Evolutionary conservation across 1,140 invertebrate genomes (phyloP).

Genomic region (Tetragonula clypearis): DNA sequence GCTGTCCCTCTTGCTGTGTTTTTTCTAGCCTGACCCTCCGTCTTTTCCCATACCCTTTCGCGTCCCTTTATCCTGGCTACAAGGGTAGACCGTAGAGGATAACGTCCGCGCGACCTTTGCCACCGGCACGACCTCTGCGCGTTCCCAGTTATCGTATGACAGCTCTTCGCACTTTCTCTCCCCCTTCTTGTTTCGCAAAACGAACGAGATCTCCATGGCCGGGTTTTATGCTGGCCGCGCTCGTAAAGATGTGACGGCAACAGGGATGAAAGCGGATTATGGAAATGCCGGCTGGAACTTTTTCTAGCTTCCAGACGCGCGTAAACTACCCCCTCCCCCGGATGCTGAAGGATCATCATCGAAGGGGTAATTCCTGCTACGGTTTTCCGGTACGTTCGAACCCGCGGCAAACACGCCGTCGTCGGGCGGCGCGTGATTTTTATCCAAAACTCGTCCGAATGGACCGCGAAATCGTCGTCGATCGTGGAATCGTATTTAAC

Average conservation of each 20-base stretch:
- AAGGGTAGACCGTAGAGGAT: conserved; percentile 55
- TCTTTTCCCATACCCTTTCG: background rate
- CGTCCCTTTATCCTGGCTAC: conserved; percentile 37
- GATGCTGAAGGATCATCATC: conserved; percentile 27
- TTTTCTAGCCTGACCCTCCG: background rate
- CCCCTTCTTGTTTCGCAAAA: conserved; percentile 46
- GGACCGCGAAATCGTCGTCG: background rate
- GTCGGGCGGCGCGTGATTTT: background rate
- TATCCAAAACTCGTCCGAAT: background rate
- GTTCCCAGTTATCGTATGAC: conserved; percentile 43
- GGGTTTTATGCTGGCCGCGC: conserved; percentile 43
- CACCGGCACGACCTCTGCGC: conserved; percentile 31
- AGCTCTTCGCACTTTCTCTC: conserved; percentile 39
- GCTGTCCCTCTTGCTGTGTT: background rate
- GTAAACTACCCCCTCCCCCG: background rate
- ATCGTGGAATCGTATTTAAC: background rate
- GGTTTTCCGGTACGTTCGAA: background rate
- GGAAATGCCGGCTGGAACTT: conserved; percentile 30
- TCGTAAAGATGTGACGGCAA: conserved; percentile 51
- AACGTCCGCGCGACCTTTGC: conserved; percentile 64
- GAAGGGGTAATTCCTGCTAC: background rate
- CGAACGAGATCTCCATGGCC: conserved; percentile 46
- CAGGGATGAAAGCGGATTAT: conserved; percentile 54
- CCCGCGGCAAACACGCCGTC: background rate
- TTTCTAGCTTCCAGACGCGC: background rate